Conservation (phyloP, 2,113 vertebrate genomes). For the Misgurnus anguillicaudatus region DNA sequence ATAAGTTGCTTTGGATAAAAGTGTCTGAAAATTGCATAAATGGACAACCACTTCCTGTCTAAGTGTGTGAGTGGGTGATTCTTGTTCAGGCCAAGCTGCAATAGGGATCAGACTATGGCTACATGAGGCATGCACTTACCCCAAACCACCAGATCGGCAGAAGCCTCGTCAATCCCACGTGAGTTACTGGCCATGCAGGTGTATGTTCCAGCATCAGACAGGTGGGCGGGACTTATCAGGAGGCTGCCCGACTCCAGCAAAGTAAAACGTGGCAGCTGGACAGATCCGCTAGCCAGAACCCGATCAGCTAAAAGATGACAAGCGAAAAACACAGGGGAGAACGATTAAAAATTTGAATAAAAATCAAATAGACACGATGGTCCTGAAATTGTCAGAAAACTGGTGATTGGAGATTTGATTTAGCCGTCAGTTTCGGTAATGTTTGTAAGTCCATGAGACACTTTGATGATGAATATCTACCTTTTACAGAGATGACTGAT, state of each 20-base stretch:
- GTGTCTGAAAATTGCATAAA: no score
- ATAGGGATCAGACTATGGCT: not conserved
- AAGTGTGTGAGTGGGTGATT: not conserved
- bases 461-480: constrained; percentile 41
- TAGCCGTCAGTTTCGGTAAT: constrained; percentile 27
- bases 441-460: constrained; percentile 28
- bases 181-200: constrained; percentile 97
- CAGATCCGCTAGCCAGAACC: constrained; percentile 92
- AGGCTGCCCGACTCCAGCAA: constrained; percentile 95
- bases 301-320: constrained; percentile 81
- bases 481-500: constrained; percentile 44
- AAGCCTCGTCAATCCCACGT: constrained; percentile 90
- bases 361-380: constrained; percentile 32
- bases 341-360: constrained; percentile 35
- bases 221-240: constrained; percentile 88
- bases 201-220: constrained; percentile 88
- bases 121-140: constrained; percentile 75
- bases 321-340: constrained; percentile 53
- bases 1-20: no score
- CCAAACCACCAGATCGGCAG: constrained; percentile 89
- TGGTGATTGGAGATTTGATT: constrained; percentile 37
- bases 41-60: not conserved
- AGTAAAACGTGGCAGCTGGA: constrained; percentile 93
- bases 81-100: not conserved
- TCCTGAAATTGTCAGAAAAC: constrained; percentile 29